phyloP scores from a whole-genome alignment of 1,140 invertebrate species.

The Harpegnathos saltator region DNA sequence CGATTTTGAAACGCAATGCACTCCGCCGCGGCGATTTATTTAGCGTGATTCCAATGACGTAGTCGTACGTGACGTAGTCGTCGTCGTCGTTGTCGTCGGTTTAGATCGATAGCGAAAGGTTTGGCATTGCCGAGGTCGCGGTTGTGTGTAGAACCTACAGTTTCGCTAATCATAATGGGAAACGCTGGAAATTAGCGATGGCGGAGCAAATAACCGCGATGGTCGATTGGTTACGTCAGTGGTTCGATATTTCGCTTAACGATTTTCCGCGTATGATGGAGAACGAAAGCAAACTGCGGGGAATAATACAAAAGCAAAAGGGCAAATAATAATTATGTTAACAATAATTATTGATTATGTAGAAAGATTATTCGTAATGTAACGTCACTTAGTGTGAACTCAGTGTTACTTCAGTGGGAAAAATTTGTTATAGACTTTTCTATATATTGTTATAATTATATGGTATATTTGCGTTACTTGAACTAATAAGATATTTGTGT shows the following conservation, averaged over 20 bases:
- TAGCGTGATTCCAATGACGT: slow-evolving; percentile 58
- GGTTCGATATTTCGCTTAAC: background rate
- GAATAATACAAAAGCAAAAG: background rate
- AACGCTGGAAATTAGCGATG: slow-evolving; percentile 75
- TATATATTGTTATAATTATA: background rate
- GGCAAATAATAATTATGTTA: background rate
- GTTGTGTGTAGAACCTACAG: slow-evolving; percentile 67
- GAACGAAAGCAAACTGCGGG: background rate
- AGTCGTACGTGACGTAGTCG: slow-evolving; percentile 57
- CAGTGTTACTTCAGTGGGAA: background rate
- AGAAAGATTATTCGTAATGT: too few relatives aligned
- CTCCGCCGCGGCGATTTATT: slow-evolving; percentile 57
- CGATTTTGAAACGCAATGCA: slow-evolving; percentile 36
- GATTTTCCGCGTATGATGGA: background rate
- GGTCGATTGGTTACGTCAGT: slow-evolving; percentile 36
- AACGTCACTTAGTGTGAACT: too few relatives aligned
- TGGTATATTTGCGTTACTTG: background rate
- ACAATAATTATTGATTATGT: too few relatives aligned
- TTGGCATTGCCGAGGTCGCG: slow-evolving; percentile 78
- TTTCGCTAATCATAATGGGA: slow-evolving; percentile 73
- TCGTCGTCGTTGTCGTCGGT: slow-evolving; percentile 26
- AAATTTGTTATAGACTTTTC: background rate
- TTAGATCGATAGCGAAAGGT: slow-evolving; percentile 79
- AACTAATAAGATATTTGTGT: background rate
- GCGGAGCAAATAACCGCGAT: slow-evolving; percentile 49